Conservation (phyloP, 2,888 invertebrate species). For the Cheilosia urbana region DNA sequence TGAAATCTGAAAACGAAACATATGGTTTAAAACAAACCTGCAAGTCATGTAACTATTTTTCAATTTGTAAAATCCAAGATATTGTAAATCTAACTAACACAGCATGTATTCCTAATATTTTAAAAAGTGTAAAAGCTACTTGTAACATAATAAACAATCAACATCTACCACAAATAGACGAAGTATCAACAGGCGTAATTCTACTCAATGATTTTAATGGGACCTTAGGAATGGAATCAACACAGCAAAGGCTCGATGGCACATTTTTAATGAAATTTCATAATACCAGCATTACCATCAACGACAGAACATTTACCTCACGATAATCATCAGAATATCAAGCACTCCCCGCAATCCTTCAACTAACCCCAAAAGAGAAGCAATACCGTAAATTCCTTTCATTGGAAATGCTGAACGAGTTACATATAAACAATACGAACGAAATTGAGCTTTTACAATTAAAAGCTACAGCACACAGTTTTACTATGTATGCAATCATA, state of each 20-base stretch:
- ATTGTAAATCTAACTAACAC: conserved; percentile 40
- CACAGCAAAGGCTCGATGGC: conserved; percentile 25
- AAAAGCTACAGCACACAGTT: conserved; percentile 13
- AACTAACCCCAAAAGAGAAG: conserved; percentile 48
- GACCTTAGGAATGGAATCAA: conserved; percentile 14
- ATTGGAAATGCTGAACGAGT: conserved; percentile 17
- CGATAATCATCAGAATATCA: conserved; percentile 27
- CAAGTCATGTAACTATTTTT: conserved; percentile 26
- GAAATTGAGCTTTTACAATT: conserved; percentile 13
- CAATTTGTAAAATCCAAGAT: conserved; percentile 47
- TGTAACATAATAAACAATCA: conserved; percentile 33
- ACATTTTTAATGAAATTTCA: conserved; percentile 43
- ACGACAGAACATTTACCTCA: conserved; percentile 38
- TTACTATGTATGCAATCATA: conserved; percentile 7
- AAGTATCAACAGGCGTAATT: conserved; percentile 42
- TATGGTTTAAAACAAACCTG: conserved; percentile 27
- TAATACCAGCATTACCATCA: conserved; percentile 32
- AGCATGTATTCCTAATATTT: conserved; percentile 35
- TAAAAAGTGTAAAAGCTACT: conserved; percentile 38
- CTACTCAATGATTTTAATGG: conserved; percentile 46
- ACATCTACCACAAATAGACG: conserved; percentile 39
- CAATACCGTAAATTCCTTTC: conserved; percentile 14
- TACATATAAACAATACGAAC: conserved; percentile 3
- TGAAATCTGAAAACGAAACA: conserved; percentile 25
- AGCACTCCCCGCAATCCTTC: conserved; percentile 38